Conservation (phyloP, 2,888 invertebrate genomes). For the Pollenia labialis region DNA sequence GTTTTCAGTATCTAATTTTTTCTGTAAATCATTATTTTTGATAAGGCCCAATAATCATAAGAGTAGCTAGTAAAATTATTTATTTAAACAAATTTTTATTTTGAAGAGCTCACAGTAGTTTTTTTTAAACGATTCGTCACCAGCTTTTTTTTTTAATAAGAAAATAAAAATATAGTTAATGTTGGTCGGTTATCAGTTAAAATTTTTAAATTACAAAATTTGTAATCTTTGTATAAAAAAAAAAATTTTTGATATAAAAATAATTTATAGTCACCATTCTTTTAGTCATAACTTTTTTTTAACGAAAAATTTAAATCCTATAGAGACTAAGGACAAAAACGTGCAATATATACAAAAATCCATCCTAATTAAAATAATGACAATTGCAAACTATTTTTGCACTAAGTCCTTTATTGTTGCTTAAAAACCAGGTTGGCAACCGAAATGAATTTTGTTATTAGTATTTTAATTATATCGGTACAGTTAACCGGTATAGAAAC, state of each 20-base stretch:
- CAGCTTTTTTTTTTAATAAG: background rate
- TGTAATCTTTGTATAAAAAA: background rate
- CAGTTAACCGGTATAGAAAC: too few relatives aligned
- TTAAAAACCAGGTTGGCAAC: too few relatives aligned
- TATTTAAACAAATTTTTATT: background rate
- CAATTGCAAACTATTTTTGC: too few relatives aligned
- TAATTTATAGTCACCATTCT: too few relatives aligned
- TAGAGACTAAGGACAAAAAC: too few relatives aligned
- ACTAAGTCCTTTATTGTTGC: too few relatives aligned
- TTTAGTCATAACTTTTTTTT: too few relatives aligned
- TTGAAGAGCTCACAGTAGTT: background rate
- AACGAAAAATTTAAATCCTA: too few relatives aligned
- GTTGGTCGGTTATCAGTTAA: background rate
- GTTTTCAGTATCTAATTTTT: background rate
- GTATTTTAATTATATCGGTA: too few relatives aligned
- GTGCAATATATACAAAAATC: too few relatives aligned
- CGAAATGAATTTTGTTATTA: too few relatives aligned
- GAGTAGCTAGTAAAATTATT: background rate
- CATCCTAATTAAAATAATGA: too few relatives aligned
- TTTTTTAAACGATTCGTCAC: slow-evolving; percentile 16
- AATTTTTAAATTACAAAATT: background rate
- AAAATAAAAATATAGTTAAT: slow-evolving; percentile 4
- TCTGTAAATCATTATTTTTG: background rate
- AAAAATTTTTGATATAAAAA: background rate
- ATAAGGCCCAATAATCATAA: background rate